Evolutionary conservation across 2,888 invertebrate species (phyloP).

Genomic region (Ophraella communa): DNA sequence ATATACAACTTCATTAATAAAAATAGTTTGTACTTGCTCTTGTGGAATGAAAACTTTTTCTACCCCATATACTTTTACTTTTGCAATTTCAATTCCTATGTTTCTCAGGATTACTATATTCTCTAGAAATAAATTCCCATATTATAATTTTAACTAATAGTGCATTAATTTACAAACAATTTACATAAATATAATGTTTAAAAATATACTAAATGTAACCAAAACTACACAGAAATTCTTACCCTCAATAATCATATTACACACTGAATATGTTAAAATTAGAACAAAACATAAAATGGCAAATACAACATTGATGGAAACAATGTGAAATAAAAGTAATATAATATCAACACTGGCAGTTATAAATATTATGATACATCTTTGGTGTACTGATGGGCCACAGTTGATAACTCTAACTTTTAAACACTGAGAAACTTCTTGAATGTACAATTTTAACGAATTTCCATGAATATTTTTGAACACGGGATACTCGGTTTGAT

Average conservation of each 20-base stretch:
- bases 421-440: constrained; percentile 17
- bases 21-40: constrained; percentile 35
- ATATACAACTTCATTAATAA: constrained; percentile 39
- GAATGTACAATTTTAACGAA: constrained; percentile 21
- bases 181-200: no score
- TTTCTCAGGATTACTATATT: constrained; percentile 31
- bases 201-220: no score
- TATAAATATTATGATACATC: constrained; percentile 19
- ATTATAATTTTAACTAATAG: no score
- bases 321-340: constrained; percentile 6
- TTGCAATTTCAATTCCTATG: constrained; percentile 34
- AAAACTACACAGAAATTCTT: background rate
- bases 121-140: constrained; percentile 31
- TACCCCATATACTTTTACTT: constrained; percentile 28
- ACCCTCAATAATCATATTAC: constrained; percentile 22
- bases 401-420: constrained; percentile 15
- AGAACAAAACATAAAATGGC: constrained; percentile 19
- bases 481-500: constrained; percentile 19
- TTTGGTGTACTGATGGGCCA: constrained; percentile 15
- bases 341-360: constrained; percentile 10
- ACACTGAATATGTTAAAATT: constrained; percentile 14
- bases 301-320: constrained; percentile 16
- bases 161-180: no score
- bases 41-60: constrained; percentile 34
- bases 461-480: constrained; percentile 27